Base-by-base conservation (phyloP, 2,113 vertebrate species). In the Thymallus thymallus region DNA sequence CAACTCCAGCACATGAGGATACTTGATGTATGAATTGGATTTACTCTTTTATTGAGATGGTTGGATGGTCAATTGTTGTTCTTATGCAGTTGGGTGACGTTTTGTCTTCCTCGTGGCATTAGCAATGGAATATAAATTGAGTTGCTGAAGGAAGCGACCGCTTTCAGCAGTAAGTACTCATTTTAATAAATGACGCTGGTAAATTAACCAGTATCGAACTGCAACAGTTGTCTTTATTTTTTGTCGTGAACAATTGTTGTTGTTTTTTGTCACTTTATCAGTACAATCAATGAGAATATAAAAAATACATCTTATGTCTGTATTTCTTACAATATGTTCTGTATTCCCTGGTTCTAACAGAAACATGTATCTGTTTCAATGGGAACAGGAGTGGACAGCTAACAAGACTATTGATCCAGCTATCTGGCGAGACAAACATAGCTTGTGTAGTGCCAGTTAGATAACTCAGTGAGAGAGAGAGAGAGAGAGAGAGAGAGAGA, bases 1-100 rank as follows among this genome's bases (percentile, higher is more conserved):
- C 88, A 91, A 83, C 86, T 88, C 41, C 22, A 85, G 61, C 87
- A 88, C 86, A 80, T 10, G 85, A 89, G 86, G 84, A 87, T 84
- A 69, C 82, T 86, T 77, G 70, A 70, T 79, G 78, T 18, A 83
- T 80, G 35, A 88, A 85, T 35, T 86, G 80, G 85, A 84, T 88
- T 87, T 71, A 55, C 86, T 82, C 79, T 87, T 88, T 88, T 89
- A 88, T 87, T 89, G 85, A 14, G 14, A 18, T 18, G 48, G 48
- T 51, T 18, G 14, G 82, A 86, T 84, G 82, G 80, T 76, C 76
- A 70, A 18, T 86, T 90, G 80, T 89, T 79, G 84, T 71, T 75
- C 77, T 70, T 48, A 24, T 75, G 83, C 86, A 83, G 84, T 81
- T 71, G 66, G 46, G 63, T 76, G 46, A 56, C 78, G 74, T 74